phyloP scores from a whole-genome alignment of 2,888 invertebrate species.

The Lamellibrachia columna region DNA sequence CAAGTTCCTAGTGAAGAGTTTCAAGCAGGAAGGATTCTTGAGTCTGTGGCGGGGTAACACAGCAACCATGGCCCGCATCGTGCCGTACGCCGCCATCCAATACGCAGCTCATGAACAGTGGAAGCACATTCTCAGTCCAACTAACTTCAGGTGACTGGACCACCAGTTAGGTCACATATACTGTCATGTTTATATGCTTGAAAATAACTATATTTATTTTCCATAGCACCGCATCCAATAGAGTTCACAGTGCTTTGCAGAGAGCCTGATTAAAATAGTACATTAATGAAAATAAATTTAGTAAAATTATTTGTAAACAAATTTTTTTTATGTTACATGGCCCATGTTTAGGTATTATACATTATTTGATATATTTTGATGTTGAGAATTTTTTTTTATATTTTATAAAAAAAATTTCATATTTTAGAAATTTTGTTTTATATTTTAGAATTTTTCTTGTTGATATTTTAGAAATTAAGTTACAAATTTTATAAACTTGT shows the following conservation, averaged over 20 bases:
- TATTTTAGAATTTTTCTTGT: neutral
- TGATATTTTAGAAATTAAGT: neutral
- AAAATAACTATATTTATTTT: neutral
- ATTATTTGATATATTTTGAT: no score
- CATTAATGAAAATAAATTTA: no score
- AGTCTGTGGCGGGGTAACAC: conserved; percentile 96
- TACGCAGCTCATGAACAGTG: conserved; percentile 98
- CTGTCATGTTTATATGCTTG: neutral
- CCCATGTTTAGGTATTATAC: no score
- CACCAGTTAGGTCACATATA: neutral
- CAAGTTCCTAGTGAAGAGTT: conserved; percentile 70
- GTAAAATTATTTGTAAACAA: no score
- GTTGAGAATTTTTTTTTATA: no score
- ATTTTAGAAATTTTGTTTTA: neutral
- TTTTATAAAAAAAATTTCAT: no score
- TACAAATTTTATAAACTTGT: neutral
- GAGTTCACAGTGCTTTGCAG: no score
- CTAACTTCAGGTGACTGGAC: conserved; percentile 27
- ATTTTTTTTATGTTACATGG: no score
- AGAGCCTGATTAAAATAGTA: no score
- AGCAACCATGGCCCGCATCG: conserved; percentile 95
- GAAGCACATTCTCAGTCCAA: conserved; percentile 76
- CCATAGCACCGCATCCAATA: neutral
- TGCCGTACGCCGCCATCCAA: conserved; percentile 97
- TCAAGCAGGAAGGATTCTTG: conserved; percentile 79